Base-by-base conservation (phyloP, 2,113 vertebrate genomes). In the Oncorhynchus mykiss region DNA sequence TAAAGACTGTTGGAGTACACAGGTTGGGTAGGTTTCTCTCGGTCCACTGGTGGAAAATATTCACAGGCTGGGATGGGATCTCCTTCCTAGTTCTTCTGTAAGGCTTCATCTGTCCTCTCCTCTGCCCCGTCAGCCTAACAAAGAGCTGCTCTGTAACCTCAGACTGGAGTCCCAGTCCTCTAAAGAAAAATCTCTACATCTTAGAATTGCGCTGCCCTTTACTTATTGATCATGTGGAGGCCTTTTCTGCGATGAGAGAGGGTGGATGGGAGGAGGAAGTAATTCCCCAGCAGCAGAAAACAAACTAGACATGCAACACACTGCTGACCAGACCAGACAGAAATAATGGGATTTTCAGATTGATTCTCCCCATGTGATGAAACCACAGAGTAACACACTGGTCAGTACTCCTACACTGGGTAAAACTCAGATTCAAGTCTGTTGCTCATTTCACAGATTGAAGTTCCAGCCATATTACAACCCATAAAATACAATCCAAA, bases 281-380 rank as follows among this genome's bases (percentile, higher is more conserved):
- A 70, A 71, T 49, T 66, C 45, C 70, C 45, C 34, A 11, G 11
- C 34, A 45, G 34, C 39, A 71, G 16, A 25, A 54, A 25, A 13
- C 25, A 64, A 60, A 24, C 45, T n/a, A 51, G n/a, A 77, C 54
- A 81, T 68, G 57, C 54, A 72, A 75, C 49, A 70, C 57, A 49
- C 66, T 78, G 77, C 18, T 51, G 57, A 54, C 51, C 59, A 62
- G 59, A 74, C 57, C 73, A 78, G 71, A 72, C 70, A 77, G 49
- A 57, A 25, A 72, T 51, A 59, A 54, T 31, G 16, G 22, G 18
- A 65, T 73, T 65, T 18, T 73, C 29, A 39, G 22, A 73, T 48
- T 48, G 31, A 66, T 67, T 74, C 16, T 74, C 16, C 39, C 45
- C 24, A 45, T 51, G 72, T 62, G 18, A 65, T 25, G n/a, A 71